Conservation (phyloP, 1,140 invertebrate genomes). For the Calephelis virginiensis region DNA sequence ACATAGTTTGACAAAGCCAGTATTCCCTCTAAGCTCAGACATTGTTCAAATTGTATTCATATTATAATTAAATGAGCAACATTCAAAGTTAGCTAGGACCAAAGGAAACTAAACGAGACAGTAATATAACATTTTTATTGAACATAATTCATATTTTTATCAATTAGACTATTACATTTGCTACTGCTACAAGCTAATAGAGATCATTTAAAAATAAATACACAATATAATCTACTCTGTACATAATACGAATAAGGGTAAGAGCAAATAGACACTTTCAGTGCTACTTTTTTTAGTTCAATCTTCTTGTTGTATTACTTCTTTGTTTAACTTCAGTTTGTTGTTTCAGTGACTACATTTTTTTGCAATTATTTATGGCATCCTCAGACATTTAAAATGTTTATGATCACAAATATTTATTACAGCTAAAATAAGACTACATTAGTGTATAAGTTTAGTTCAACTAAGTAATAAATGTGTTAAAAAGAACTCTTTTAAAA, state of each 20-base stretch:
- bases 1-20: constrained; percentile 25
- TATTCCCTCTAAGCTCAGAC: constrained; percentile 20
- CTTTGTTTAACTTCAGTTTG: no score
- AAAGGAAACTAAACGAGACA: constrained; percentile 39
- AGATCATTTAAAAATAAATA: constrained; percentile 49
- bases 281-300: background rate
- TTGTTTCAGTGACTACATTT: no score
- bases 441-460: no score
- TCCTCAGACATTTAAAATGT: no score
- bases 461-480: no score
- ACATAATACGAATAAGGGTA: constrained; percentile 44
- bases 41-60: constrained; percentile 34
- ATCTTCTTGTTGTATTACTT: background rate
- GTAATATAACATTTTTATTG: constrained; percentile 74
- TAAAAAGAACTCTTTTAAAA: no score
- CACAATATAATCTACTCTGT: constrained; percentile 58
- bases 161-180: constrained; percentile 55
- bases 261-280: constrained; percentile 12
- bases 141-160: constrained; percentile 63
- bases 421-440: no score
- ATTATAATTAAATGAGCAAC: constrained; percentile 22
- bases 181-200: constrained; percentile 56
- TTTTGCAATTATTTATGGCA: no score
- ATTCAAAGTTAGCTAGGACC: constrained; percentile 23
- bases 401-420: no score